Evolutionary conservation across 2,888 invertebrate species (phyloP).

Genomic region (Coenonympha glycerion): DNA sequence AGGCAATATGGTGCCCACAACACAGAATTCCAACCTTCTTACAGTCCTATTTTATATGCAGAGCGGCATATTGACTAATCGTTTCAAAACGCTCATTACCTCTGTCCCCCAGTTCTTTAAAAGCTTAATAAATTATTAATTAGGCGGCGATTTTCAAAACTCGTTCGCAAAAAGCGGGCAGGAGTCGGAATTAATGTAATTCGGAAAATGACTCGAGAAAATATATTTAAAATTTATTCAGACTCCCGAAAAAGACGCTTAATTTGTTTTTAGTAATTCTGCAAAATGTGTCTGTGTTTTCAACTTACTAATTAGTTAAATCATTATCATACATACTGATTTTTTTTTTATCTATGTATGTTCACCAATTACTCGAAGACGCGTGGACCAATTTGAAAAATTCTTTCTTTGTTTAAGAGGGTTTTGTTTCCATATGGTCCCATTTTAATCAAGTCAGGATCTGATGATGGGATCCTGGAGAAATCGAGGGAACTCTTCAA

Average conservation of each 20-base stretch:
- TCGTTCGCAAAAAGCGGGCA: conserved; percentile 31
- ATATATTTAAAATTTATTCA: conserved; percentile 34
- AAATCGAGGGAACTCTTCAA: too few relatives aligned
- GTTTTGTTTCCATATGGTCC: too few relatives aligned
- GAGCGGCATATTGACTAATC: conserved; percentile 33
- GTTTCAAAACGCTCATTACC: conserved; percentile 46
- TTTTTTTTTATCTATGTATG: not conserved
- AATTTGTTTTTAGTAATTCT: conserved; percentile 10
- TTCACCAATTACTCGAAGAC: too few relatives aligned
- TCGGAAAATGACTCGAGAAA: conserved; percentile 36
- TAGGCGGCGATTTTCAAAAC: conserved; percentile 44
- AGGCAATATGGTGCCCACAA: conserved; percentile 42
- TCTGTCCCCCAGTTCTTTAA: conserved; percentile 44
- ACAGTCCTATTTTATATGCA: conserved; percentile 38
- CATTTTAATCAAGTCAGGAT: too few relatives aligned
- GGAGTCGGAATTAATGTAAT: conserved; percentile 39
- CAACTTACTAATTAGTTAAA: conserved; percentile 1
- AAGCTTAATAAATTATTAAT: conserved; percentile 63
- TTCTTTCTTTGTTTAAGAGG: too few relatives aligned
- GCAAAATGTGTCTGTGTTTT: conserved; percentile 1
- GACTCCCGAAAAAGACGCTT: conserved; percentile 2
- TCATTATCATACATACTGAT: not conserved
- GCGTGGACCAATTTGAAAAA: too few relatives aligned
- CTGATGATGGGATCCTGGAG: too few relatives aligned
- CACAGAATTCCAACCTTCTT: conserved; percentile 49